phyloP scores from a whole-genome alignment of 2,888 invertebrate genomes.

The Thera obeliscata region DNA sequence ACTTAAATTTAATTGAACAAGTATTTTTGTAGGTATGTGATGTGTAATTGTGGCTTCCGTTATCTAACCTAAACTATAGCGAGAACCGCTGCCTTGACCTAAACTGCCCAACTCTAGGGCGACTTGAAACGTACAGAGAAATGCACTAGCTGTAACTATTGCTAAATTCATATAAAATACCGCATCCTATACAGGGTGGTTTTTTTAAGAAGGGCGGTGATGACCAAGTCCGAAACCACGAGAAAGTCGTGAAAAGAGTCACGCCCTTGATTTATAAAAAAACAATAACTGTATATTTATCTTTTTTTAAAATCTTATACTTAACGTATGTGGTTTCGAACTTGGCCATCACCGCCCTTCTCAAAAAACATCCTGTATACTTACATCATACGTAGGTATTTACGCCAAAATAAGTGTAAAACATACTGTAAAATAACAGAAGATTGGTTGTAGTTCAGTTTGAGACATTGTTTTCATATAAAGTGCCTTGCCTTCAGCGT shows the following conservation, averaged over 20 bases:
- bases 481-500: conserved; percentile 51
- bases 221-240: no score
- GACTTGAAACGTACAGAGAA: conserved; percentile 43
- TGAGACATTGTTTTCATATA: conserved; percentile 8
- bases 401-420: neutral
- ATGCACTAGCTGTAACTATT: conserved; percentile 42
- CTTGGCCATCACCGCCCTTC: no score
- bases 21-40: conserved; percentile 65
- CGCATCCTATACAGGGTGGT: neutral
- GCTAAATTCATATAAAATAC: conserved; percentile 1
- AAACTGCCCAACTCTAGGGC: conserved; percentile 55
- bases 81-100: conserved; percentile 67
- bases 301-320: no score
- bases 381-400: neutral
- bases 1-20: conserved; percentile 38
- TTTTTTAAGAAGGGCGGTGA: no score
- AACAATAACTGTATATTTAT: no score
- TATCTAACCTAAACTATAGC: conserved; percentile 51
- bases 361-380: neutral
- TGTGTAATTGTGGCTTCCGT: conserved; percentile 62
- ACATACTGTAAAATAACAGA: neutral
- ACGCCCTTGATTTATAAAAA: no score
- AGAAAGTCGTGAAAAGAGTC: no score
- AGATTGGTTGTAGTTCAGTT: neutral
- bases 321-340: no score